phyloP scores from a whole-genome alignment of 2,797 vertebrate species.

The Scomberomorus guttatus region DNA sequence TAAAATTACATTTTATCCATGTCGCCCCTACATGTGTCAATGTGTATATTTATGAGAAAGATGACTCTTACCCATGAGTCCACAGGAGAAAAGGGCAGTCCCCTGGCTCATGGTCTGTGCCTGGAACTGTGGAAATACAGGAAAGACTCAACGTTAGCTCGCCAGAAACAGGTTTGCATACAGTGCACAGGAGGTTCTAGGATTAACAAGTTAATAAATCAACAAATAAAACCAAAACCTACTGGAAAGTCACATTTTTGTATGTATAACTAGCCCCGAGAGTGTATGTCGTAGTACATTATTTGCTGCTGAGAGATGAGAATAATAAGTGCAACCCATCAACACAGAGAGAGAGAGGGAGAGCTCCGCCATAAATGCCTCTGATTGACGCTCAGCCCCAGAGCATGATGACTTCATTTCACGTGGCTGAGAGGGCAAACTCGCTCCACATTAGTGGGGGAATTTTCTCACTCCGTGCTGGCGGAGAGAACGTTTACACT shows the following conservation, averaged over 20 bases:
- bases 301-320: conserved; percentile 7
- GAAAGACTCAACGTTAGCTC: conserved; percentile 59
- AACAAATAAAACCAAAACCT: conserved; percentile 14
- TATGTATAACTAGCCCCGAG: background rate
- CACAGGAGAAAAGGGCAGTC: conserved; percentile 93
- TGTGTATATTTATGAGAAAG: background rate
- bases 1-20: background rate
- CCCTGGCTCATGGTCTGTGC: conserved; percentile 96
- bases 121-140: conserved; percentile 88
- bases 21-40: background rate
- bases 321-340: conserved; percentile 3
- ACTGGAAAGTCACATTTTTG: background rate
- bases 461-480: conserved; percentile 54
- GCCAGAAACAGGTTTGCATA: conserved; percentile 3
- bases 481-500: conserved; percentile 41
- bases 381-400: conserved; percentile 35
- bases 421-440: conserved; percentile 66
- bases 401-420: conserved; percentile 68
- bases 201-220: background rate
- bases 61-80: conserved; percentile 92
- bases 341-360: background rate
- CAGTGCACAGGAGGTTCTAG: conserved; percentile 7
- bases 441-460: conserved; percentile 52
- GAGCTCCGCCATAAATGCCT: conserved; percentile 39
- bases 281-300: background rate